Evolutionary conservation across 2,113 vertebrate species (phyloP).

Genomic region (Bos javanicus): DNA sequence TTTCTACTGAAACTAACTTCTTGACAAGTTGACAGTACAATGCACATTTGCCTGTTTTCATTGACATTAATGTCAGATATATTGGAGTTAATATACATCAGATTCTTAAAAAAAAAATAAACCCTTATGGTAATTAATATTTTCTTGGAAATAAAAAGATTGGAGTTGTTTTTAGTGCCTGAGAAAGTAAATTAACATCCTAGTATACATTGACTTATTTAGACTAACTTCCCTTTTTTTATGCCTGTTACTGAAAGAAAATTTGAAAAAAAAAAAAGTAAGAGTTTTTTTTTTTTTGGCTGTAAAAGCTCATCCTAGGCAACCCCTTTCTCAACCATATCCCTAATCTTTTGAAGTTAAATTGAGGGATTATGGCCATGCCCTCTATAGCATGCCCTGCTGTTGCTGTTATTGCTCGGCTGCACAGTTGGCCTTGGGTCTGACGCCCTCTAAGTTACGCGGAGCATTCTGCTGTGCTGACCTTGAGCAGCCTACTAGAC

Average conservation of each 20-base stretch:
- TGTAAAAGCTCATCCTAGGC: not conserved
- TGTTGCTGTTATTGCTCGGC: not conserved
- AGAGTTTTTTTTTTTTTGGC: not conserved
- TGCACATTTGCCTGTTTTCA: not conserved
- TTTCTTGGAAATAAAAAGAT: constrained; percentile 37
- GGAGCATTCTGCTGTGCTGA: not conserved
- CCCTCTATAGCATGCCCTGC: not conserved
- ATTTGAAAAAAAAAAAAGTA: not conserved
- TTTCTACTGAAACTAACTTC: constrained; percentile 13
- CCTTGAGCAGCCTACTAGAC: not conserved
- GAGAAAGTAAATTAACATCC: not conserved
- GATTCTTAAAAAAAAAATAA: not conserved
- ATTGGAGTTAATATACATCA: not conserved
- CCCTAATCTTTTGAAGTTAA: not conserved
- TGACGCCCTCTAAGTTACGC: not conserved
- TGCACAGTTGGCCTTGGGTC: not conserved
- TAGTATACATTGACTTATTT: not conserved
- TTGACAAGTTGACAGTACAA: not conserved
- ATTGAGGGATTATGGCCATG: not conserved
- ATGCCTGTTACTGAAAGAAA: not conserved
- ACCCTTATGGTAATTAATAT: not conserved
- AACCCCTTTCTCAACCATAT: not conserved
- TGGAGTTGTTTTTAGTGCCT: not conserved
- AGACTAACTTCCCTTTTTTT: not conserved
- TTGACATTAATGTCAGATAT: not conserved